Conservation (phyloP, 2,888 invertebrate species). For the Malthinus seriepunctatus region DNA sequence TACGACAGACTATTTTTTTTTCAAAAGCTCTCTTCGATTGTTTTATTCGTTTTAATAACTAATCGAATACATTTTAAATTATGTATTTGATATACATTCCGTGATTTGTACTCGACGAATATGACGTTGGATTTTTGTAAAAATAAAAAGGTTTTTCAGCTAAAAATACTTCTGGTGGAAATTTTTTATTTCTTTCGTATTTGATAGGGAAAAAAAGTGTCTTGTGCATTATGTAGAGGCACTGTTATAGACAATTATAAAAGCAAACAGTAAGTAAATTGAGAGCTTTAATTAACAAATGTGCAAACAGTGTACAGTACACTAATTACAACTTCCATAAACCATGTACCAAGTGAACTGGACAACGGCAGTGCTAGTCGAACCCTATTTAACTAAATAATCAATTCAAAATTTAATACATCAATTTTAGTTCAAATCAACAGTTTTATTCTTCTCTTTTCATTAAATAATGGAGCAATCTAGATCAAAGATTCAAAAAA, state of each 20-base stretch:
- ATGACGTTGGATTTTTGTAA: neutral
- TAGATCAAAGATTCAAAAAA: too few species aligned
- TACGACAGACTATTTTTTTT: conserved; percentile 19
- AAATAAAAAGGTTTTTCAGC: neutral
- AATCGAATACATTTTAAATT: conserved; percentile 22
- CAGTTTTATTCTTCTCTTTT: too few species aligned
- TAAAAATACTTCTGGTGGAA: neutral
- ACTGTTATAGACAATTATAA: conserved; percentile 1
- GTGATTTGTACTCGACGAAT: neutral
- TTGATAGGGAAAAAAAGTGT: neutral
- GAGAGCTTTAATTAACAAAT: conserved; percentile 17
- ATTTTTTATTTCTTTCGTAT: neutral
- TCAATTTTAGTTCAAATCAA: too few species aligned
- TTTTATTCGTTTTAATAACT: conserved; percentile 22
- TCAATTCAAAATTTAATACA: too few species aligned
- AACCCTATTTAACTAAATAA: conserved; percentile 11
- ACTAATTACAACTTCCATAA: conserved; percentile 23
- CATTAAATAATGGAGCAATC: too few species aligned
- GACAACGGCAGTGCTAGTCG: conserved; percentile 10
- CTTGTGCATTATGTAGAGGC: neutral
- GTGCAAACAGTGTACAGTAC: conserved; percentile 18
- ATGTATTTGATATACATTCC: conserved; percentile 5
- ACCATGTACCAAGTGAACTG: conserved; percentile 25
- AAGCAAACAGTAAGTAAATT: conserved; percentile 9
- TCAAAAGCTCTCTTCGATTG: conserved; percentile 13